These are phyloP conservation scores for Lontra canadensis DNA, from an alignment of 2,113 vertebrate species.

Conservation along the genomic window DNA sequence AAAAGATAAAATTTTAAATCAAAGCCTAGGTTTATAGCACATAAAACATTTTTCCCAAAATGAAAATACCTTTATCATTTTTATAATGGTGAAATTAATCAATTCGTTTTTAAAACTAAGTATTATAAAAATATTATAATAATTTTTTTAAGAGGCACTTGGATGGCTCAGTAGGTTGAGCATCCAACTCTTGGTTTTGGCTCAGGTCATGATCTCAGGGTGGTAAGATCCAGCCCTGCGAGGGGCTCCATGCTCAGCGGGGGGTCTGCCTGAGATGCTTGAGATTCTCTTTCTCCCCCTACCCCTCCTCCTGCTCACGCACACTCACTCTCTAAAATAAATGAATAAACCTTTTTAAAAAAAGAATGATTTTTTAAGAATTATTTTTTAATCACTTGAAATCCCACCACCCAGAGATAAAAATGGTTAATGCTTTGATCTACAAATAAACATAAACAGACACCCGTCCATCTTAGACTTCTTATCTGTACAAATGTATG, in stretches of 20 bases:
- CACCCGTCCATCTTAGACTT: not conserved
- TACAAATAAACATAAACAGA: not conserved
- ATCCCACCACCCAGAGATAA: not conserved
- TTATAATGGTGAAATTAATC: constrained; percentile 34
- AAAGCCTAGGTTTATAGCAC: not conserved
- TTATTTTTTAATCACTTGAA: not conserved
- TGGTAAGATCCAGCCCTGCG: not conserved
- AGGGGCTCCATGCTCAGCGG: not conserved
- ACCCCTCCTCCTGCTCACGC: not conserved
- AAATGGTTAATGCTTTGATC: not conserved
- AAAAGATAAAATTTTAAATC: constrained; percentile 27
- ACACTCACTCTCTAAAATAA: not conserved
- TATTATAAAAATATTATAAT: constrained; percentile 22
- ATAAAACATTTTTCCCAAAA: constrained; percentile 17
- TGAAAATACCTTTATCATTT: constrained; percentile 23
- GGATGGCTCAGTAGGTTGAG: not conserved
- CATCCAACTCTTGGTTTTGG: not conserved
- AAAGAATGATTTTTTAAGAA: not conserved
- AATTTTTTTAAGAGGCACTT: not conserved
- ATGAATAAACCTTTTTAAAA: not conserved
- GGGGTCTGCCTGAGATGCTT: not conserved
- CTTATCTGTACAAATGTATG: constrained; percentile 8
- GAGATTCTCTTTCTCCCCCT: not conserved
- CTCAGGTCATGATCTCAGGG: not conserved
- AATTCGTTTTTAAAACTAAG: not conserved